Base-by-base conservation (phyloP, 2,888 invertebrate species). In the Ennomos quercinarius region DNA sequence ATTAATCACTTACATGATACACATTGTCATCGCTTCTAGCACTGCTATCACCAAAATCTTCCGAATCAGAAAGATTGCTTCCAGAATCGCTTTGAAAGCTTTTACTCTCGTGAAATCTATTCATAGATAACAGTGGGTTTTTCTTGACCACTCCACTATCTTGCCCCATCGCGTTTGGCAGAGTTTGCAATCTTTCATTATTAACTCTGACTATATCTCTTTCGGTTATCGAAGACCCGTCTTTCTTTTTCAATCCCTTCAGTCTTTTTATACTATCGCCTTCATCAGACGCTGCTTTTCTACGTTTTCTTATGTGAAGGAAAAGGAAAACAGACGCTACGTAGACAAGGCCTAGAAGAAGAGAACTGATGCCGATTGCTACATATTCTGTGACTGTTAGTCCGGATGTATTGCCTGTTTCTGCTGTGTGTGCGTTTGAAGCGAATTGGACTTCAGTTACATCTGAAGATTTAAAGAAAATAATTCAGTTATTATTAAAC, bases 301-400 rank as follows among this genome's bases (percentile, higher is more conserved):
- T 94, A 41, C 95, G 93, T 83, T 95, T 96, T 72, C 96, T 94
- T 66, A 97, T 94, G 80, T 97, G 96, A 45, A 98, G 83, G 78
- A 97, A 98, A 10, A 97, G 93, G 62, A 97, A 96, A 17, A 97
- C 96, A 6, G 97, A 97, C 0, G 97, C 96, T 12, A 97, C 96
- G 84, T 98, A 98, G 71, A 97, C 96, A 37, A 97, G 93, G 0
- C 97, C 97, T n/a, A 98, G 91, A n/a, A 97, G 91, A 12, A 97
- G 92, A 12, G 97, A 96, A 72, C 96, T 96, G 46, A 97, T 94
- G 36, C 96, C 97, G 58, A 98, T 97, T 0, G 97, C 96, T 13
- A 97, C 94, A 75, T 97, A 97, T 86, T 97, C 97, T 9, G 95
- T 94, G 10, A 95, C 93, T 27, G 95, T 94, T 59, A 97, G 93